Evolutionary conservation across 2,888 invertebrate genomes (phyloP).

Genomic region (Reticulitermes lucifugus): DNA sequence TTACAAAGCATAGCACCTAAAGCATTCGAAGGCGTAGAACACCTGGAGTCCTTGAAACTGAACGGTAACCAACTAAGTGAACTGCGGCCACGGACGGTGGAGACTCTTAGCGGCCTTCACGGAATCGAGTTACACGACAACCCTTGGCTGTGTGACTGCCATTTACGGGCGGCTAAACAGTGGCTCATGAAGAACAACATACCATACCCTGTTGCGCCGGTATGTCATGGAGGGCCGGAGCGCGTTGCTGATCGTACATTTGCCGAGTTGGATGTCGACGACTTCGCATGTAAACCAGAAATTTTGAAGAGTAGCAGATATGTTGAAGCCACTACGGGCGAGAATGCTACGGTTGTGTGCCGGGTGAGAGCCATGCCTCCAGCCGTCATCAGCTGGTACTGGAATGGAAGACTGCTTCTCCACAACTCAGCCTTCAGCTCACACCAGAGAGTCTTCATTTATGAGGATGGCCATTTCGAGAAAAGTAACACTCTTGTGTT

Average conservation of each 20-base stretch:
- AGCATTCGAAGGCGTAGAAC: slow-evolving; percentile 81
- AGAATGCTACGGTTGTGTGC: slow-evolving; percentile 88
- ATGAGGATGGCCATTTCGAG: slow-evolving; percentile 80
- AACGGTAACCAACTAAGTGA: slow-evolving; percentile 85
- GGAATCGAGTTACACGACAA: slow-evolving; percentile 88
- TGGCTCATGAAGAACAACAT: slow-evolving; percentile 85
- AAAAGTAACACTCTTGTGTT: slow-evolving; percentile 82
- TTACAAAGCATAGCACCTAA: slow-evolving; percentile 81
- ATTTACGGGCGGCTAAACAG: slow-evolving; percentile 81
- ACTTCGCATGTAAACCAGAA: slow-evolving; percentile 89
- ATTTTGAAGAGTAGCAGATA: slow-evolving; percentile 74
- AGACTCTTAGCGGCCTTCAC: slow-evolving; percentile 78
- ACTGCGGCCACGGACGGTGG: slow-evolving; percentile 78
- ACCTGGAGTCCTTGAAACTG: slow-evolving; percentile 81
- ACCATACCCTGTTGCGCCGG: slow-evolving; percentile 81
- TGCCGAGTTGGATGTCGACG: slow-evolving; percentile 80
- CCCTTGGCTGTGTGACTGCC: slow-evolving; percentile 91
- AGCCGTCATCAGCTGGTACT: slow-evolving; percentile 87
- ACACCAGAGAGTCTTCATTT: slow-evolving; percentile 80
- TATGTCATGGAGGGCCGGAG: slow-evolving; percentile 79
- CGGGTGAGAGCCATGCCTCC: slow-evolving; percentile 84
- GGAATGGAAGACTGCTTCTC: slow-evolving; percentile 81
- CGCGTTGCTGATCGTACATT: slow-evolving; percentile 79
- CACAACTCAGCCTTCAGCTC: slow-evolving; percentile 85
- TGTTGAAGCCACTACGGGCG: slow-evolving; percentile 82